Conservation (phyloP, 2,888 invertebrate genomes). For the Sphaerophoria rueppellii region DNA sequence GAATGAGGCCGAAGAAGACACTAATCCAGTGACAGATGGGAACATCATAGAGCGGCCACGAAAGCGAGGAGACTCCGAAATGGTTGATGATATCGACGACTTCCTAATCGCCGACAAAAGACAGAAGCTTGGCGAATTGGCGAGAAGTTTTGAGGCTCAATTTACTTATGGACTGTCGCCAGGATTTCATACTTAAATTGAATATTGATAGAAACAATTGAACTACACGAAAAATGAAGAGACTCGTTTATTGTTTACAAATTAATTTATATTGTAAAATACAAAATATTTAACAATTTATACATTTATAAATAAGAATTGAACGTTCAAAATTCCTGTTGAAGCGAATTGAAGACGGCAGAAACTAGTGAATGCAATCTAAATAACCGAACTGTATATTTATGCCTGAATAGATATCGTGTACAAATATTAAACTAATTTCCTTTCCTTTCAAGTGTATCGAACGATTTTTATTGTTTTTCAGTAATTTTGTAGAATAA, state of each 20-base stretch:
- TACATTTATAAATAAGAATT: background rate
- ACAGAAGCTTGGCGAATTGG: conserved; percentile 76
- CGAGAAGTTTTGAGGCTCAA: conserved; percentile 78
- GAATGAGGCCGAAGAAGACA: conserved; percentile 77
- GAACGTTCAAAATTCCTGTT: no score
- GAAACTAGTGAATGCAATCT: no score
- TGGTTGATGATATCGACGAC: conserved; percentile 80
- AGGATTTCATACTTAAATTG: conserved; percentile 77
- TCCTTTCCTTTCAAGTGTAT: no score
- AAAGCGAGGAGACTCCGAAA: conserved; percentile 80
- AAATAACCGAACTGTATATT: no score
- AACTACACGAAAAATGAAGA: conserved; percentile 38
- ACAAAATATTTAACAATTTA: background rate
- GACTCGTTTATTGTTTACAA: conserved; percentile 39
- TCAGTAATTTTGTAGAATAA: no score
- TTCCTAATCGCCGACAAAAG: conserved; percentile 80
- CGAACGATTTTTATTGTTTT: no score
- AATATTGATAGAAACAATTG: background rate
- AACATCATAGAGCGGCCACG: conserved; percentile 62
- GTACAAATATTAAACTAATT: no score
- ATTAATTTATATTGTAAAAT: conserved; percentile 9
- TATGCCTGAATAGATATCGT: no score
- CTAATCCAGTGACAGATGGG: conserved; percentile 3
- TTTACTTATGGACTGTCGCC: conserved; percentile 80
- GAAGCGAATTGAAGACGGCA: no score